Percentiles rank a stretch among this genome's conserved stretches.
These are phyloP conservation scores for Distichodus sexfasciatus DNA, from an alignment of 2,797 vertebrate genomes.

Conservation along the genomic window DNA sequence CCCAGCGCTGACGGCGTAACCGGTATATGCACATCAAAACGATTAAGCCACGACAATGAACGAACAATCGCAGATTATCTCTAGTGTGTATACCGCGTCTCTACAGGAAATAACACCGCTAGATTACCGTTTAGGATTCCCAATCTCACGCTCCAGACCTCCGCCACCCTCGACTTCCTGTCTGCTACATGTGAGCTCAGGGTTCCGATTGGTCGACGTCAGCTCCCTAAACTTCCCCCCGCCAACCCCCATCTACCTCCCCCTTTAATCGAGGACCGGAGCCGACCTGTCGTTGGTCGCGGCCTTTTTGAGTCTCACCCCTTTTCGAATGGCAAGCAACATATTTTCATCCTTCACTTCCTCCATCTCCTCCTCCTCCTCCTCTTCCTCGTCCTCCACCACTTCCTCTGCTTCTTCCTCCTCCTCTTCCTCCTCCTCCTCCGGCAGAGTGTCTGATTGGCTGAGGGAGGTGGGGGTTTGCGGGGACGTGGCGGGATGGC, in stretches of 20 bases:
- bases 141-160: neutral
- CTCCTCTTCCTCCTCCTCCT: slow-evolving; percentile 63
- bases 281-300: slow-evolving; percentile 91
- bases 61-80: neutral
- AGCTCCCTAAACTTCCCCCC: too few species aligned
- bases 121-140: too few species aligned
- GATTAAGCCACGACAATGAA: neutral
- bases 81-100: neutral
- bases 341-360: slow-evolving; percentile 82
- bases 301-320: slow-evolving; percentile 92
- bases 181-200: slow-evolving; percentile 2
- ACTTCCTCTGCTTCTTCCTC: slow-evolving; percentile 68
- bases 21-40: neutral
- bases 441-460: slow-evolving; percentile 59
- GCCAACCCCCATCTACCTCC: too few species aligned
- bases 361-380: slow-evolving; percentile 64
- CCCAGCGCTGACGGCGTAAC: too few species aligned
- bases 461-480: neutral
- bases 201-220: neutral
- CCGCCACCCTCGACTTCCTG: neutral
- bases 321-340: slow-evolving; percentile 90
- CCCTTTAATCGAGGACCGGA: slow-evolving; percentile 83
- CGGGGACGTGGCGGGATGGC: slow-evolving; percentile 48
- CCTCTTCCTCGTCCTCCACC: slow-evolving; percentile 60
- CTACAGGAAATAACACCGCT: neutral